A percentile compares a stretch with the other conserved stretches of the same genome.
Conservation (phyloP, 2,797 vertebrate genomes). For the Falco berigora region DNA sequence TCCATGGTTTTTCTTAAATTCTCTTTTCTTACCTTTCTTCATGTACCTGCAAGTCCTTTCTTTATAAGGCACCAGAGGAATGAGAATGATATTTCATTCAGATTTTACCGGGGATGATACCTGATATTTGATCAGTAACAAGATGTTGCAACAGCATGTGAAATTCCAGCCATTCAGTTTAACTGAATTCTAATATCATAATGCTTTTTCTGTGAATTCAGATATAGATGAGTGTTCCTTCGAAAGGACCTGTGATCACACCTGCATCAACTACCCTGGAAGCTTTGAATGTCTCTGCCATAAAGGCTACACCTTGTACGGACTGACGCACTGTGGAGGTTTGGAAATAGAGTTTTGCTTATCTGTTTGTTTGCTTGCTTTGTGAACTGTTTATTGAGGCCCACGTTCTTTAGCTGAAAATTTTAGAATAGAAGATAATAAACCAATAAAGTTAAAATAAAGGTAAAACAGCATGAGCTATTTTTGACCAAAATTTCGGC, state of each 20-base stretch:
- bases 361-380: not conserved
- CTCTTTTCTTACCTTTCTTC: not conserved
- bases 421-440: not conserved
- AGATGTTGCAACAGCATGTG: not conserved
- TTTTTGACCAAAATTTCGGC: not conserved
- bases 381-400: not conserved
- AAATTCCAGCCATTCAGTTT: not conserved
- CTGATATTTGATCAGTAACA: not conserved
- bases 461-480: not conserved
- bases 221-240: constrained; percentile 82
- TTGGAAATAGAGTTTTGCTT: constrained; percentile 53
- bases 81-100: not conserved
- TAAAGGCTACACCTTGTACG: constrained; percentile 89
- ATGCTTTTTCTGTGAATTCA: constrained; percentile 25
- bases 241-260: constrained; percentile 78
- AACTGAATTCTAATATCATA: not conserved
- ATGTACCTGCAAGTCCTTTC: not conserved
- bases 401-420: not conserved
- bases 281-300: constrained; percentile 91
- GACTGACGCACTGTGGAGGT: constrained; percentile 95
- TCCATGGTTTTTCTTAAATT: not conserved
- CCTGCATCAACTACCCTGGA: constrained; percentile 79
- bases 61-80: not conserved
- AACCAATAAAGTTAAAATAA: not conserved
- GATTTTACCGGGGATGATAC: not conserved